phyloP scores from a whole-genome alignment of 1,140 invertebrate genomes.

The Maconellicoccus hirsutus region DNA sequence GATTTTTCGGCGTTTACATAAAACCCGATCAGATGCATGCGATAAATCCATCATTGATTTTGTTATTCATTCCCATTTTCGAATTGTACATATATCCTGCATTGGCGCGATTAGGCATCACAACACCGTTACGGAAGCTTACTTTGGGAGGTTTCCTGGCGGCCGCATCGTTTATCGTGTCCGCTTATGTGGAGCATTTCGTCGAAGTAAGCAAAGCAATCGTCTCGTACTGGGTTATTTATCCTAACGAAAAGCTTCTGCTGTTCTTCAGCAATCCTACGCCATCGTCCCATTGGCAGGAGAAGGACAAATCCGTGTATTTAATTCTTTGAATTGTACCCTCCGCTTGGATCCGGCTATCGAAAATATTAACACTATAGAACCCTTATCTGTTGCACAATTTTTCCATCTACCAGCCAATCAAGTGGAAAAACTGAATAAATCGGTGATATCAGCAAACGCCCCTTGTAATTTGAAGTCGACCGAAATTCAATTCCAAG shows the following conservation, averaged over 20 bases:
- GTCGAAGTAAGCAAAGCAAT: too few relatives aligned
- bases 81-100: constrained; percentile 45
- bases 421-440: not conserved
- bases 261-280: not conserved
- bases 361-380: not conserved
- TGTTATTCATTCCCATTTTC: constrained; percentile 67
- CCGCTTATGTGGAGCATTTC: constrained; percentile 47
- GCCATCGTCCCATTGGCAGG: not conserved
- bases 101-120: constrained; percentile 31
- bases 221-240: too few relatives aligned
- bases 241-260: not conserved
- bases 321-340: not conserved
- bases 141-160: constrained; percentile 51
- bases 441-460: not conserved
- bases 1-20: constrained; percentile 49
- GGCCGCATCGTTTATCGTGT: constrained; percentile 51
- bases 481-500: not conserved
- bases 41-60: constrained; percentile 64
- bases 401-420: not conserved
- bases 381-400: not conserved
- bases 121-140: constrained; percentile 46
- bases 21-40: constrained; percentile 72
- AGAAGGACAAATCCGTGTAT: not conserved
- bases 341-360: not conserved
- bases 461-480: not conserved